These are phyloP conservation scores for Agrilus biguttatus DNA, from an alignment of 2,888 invertebrate genomes.

Conservation along the genomic window DNA sequence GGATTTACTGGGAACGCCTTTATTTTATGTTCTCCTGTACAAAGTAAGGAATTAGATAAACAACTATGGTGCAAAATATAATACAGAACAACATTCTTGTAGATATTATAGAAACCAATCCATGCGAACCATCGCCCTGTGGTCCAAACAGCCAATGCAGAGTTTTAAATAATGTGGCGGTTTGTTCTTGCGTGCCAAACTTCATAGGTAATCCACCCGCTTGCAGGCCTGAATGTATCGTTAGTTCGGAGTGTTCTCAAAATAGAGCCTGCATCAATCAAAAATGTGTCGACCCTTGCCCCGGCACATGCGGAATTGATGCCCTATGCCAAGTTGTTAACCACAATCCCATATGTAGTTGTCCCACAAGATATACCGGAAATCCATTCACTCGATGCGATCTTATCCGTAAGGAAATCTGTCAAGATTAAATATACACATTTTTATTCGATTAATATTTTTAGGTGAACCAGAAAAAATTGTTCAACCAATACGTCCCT, in stretches of 20 bases:
- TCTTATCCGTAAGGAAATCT: slow-evolving; percentile 26
- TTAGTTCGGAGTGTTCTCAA: slow-evolving; percentile 40
- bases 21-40: slow-evolving; percentile 41
- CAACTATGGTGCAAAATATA: not conserved
- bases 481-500: slow-evolving; percentile 42
- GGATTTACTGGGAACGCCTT: slow-evolving; percentile 58
- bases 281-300: slow-evolving; percentile 46
- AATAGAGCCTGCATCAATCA: slow-evolving; percentile 42
- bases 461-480: slow-evolving; percentile 23
- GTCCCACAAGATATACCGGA: slow-evolving; percentile 37
- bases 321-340: slow-evolving; percentile 42
- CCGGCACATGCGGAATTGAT: slow-evolving; percentile 38
- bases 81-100: slow-evolving; percentile 7
- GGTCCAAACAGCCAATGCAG: slow-evolving; percentile 41
- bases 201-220: slow-evolving; percentile 42
- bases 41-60: slow-evolving; percentile 18
- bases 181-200: slow-evolving; percentile 41
- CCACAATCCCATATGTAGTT: slow-evolving; percentile 44
- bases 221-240: slow-evolving; percentile 43
- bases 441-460: not conserved
- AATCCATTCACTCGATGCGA: slow-evolving; percentile 56
- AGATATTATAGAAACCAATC: slow-evolving; percentile 22
- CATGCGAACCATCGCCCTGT: slow-evolving; percentile 40
- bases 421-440: too few species aligned
- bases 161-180: slow-evolving; percentile 36